Evolutionary conservation across 2,113 vertebrate genomes (phyloP).

Genomic region (Centropus unirufus): DNA sequence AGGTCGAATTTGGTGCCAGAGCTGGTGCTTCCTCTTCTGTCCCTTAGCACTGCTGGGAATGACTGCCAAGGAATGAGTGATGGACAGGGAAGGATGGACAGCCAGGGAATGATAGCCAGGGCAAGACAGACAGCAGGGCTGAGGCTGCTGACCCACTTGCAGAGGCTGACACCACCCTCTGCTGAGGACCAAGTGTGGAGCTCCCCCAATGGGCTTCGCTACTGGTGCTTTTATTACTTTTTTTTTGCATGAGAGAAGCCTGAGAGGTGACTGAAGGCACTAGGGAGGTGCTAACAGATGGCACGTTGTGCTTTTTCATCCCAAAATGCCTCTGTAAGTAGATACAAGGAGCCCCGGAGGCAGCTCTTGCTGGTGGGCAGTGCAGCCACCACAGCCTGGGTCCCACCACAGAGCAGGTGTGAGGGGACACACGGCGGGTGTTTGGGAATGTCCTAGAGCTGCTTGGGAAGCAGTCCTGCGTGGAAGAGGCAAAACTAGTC

Average conservation of each 20-base stretch:
- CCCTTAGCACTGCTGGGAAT: not conserved
- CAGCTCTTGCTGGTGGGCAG: not conserved
- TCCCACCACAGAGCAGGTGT: rapidly evolving
- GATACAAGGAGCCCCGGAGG: not conserved
- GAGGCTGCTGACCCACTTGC: not conserved
- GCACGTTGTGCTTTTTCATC: rapidly evolving
- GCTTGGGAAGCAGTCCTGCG: not conserved
- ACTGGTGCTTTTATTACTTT: rapidly evolving
- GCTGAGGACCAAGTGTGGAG: not conserved
- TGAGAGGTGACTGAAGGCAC: rapidly evolving
- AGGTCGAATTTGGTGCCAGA: not conserved
- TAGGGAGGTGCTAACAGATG: not conserved
- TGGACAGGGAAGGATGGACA: too few relatives aligned
- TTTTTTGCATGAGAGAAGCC: not conserved
- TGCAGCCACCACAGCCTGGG: not conserved
- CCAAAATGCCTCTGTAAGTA: rapidly evolving
- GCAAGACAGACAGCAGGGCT: not conserved
- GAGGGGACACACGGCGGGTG: rapidly evolving
- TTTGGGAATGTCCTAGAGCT: not conserved
- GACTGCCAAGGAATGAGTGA: not conserved
- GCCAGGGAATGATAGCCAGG: too few relatives aligned
- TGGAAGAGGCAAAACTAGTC: not conserved
- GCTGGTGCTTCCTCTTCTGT: not conserved
- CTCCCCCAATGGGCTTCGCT: rapidly evolving
- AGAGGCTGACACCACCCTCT: slow-evolving; percentile 61